A percentile compares a stretch with the other conserved stretches of the same genome.
phyloP scores from a whole-genome alignment of 2,113 vertebrate species.

The Lepus americanus region DNA sequence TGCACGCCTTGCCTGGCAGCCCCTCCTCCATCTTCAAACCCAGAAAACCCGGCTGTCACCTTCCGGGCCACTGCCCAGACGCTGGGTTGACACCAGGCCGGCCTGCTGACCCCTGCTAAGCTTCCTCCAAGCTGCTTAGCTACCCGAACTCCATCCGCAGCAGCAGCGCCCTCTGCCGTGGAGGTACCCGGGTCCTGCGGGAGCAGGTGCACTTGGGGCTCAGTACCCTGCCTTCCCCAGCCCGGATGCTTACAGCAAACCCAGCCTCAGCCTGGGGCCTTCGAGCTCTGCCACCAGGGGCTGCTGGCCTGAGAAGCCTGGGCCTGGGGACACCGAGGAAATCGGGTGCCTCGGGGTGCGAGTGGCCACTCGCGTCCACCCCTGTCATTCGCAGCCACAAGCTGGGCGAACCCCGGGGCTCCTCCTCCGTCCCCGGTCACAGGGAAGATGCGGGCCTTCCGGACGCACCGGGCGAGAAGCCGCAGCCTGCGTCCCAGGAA shows the following conservation, averaged over 20 bases:
- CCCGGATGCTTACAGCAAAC: background rate
- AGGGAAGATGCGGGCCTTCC: background rate
- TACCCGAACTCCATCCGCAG: background rate
- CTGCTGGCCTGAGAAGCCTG: background rate
- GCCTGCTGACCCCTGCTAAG: too few species aligned
- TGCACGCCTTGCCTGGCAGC: background rate
- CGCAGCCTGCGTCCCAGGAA: background rate
- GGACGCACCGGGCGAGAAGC: background rate
- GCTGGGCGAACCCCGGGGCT: background rate
- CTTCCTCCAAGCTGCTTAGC: background rate
- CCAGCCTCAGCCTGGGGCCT: background rate
- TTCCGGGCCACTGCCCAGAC: too few species aligned
- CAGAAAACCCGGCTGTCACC: background rate
- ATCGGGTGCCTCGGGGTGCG: background rate
- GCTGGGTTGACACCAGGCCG: too few species aligned
- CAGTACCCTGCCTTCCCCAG: background rate
- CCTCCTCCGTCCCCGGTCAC: background rate
- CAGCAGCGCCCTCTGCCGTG: background rate
- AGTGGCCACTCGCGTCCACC: too few species aligned
- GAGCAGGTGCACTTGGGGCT: too few species aligned
- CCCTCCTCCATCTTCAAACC: background rate
- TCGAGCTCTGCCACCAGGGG: background rate
- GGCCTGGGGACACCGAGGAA: background rate
- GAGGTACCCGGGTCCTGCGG: background rate
- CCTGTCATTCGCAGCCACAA: background rate